Base-by-base conservation (phyloP, 2,113 vertebrate species). In the Isichthys henryi region DNA sequence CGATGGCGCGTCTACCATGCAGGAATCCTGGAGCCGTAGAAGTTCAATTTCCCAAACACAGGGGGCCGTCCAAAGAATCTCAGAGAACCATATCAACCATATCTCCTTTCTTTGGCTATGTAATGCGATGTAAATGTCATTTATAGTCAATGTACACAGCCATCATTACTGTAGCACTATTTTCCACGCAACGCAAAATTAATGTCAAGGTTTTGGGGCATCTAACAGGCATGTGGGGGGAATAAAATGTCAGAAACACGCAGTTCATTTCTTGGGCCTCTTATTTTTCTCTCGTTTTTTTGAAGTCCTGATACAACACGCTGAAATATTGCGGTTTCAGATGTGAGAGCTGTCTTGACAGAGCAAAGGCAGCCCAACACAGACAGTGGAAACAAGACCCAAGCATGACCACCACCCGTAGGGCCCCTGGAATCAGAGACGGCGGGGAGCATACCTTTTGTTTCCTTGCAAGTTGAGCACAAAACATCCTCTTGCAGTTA, bases 261-360 rank as follows among this genome's bases (percentile, higher is more conserved):
- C 88, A 89, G 88, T 85, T 89, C 89, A 90, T 91, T 91, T 93
- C 89, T 90, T 91, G 93, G 62, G n/a, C 62, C 9, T 66, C n/a
- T 31, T 53, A 9, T 27, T 49, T 35, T 10, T 27, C 5, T 27
- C 3, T 19, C 8, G 5, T 13, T 21, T 77, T 39, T 58, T 43
- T 58, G 39, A 83, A 35, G 50, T 43, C 93, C 93, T 92, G 92
- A 93, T 92, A 92, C 92, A 91, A 92, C 93, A 88, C 77, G 58
- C 50, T 0, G 80, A 77, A 90, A 93, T 93, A 92, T 46, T 91
- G 77, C n/a, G 56, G 89, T 87, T 88, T 90, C 89, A 80, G 90
- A 92, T 88, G 49, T 92, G 21, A 88, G 43, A 70, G 87, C n/a
- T 13, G 77, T 15, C 15, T 52, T 19, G 35, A 45, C 87, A 6